These are phyloP conservation scores for Venustoraphidia nigricollis DNA, from an alignment of 2,888 invertebrate genomes.

Conservation along the genomic window DNA sequence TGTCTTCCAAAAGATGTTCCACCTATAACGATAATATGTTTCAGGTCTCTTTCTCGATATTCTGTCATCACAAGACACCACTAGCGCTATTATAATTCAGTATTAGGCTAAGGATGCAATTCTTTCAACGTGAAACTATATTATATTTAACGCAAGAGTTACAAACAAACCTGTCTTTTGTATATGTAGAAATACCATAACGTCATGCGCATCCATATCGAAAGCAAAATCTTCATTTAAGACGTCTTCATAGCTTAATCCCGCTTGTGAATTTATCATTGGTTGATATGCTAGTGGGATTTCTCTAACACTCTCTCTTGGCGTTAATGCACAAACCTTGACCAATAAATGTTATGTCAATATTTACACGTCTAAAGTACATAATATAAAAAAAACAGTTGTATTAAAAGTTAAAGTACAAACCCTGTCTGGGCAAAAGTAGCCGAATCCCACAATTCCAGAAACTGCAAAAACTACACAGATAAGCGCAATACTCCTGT, in stretches of 20 bases:
- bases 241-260: slow-evolving; percentile 73
- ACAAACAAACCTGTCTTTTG: slow-evolving; percentile 72
- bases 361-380: too few species aligned
- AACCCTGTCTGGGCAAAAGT: slow-evolving; percentile 79
- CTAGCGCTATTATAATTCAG: neutral
- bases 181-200: slow-evolving; percentile 95
- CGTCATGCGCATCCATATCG: slow-evolving; percentile 86
- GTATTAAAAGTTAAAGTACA: slow-evolving; percentile 22
- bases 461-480: slow-evolving; percentile 70
- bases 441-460: slow-evolving; percentile 79
- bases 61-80: neutral
- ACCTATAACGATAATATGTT: slow-evolving; percentile 26
- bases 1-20: slow-evolving; percentile 96
- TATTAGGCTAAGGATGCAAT: neutral
- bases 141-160: neutral
- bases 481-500: slow-evolving; percentile 65
- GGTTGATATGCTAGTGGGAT: slow-evolving; percentile 21
- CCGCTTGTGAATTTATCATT: slow-evolving; percentile 45
- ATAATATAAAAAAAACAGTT: neutral
- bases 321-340: slow-evolving; percentile 58
- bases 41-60: neutral
- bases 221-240: slow-evolving; percentile 77
- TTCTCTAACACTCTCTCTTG: slow-evolving; percentile 34
- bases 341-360: too few species aligned
- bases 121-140: neutral